Percentiles rank a stretch among this genome's conserved stretches.
Evolutionary conservation across 2,888 invertebrate species (phyloP).

Genomic region (Fragum sueziense): DNA sequence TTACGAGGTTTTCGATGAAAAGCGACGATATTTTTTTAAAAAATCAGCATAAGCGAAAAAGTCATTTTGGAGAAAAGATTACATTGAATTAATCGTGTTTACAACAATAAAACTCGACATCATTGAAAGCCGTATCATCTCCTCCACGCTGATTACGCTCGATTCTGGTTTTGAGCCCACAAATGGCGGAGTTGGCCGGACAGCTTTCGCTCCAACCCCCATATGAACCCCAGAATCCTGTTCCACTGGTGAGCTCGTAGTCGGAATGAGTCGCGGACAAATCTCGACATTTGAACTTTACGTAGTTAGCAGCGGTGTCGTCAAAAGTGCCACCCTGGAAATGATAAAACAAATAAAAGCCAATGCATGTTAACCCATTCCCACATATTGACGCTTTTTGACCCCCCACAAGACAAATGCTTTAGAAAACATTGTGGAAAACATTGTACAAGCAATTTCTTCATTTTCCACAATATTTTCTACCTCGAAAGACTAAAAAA

Average conservation of each 20-base stretch:
- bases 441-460: no score
- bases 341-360: neutral
- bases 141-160: neutral
- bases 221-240: constrained; percentile 6
- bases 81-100: neutral
- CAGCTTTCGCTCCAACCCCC: constrained; percentile 36
- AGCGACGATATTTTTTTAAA: no score
- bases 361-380: no score
- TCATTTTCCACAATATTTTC: no score
- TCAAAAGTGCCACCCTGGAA: neutral
- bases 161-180: constrained; percentile 34
- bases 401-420: no score
- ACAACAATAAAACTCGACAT: constrained; percentile 33
- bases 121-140: constrained; percentile 39
- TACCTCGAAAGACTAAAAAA: no score
- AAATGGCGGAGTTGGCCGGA: constrained; percentile 29
- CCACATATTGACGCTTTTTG: no score
- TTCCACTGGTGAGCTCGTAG: constrained; percentile 2
- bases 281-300: constrained; percentile 37
- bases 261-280: neutral
- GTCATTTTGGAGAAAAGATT: no score
- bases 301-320: constrained; percentile 30
- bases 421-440: no score
- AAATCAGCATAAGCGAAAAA: no score
- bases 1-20: no score